Evolutionary conservation across 2,888 invertebrate genomes (phyloP).

Genomic region (Netelia inedita): DNA sequence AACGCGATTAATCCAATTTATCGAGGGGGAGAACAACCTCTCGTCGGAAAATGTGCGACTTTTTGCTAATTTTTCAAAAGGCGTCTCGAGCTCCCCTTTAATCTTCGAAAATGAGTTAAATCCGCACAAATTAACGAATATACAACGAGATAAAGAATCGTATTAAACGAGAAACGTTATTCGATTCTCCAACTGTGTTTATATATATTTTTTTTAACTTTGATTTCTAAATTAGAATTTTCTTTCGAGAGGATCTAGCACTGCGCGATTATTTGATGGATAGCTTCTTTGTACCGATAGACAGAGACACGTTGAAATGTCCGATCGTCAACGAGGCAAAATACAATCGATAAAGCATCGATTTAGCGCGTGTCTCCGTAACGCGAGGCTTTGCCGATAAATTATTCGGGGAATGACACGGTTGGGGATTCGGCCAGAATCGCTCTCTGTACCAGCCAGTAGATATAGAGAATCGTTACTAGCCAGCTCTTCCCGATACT

Average conservation of each 20-base stretch:
- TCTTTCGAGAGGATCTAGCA: no score
- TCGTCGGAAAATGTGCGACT: neutral
- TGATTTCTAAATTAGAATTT: neutral
- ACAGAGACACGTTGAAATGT: neutral
- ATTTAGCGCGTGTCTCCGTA: conserved; percentile 30
- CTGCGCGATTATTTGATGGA: neutral
- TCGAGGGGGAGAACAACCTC: neutral
- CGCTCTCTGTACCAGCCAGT: conserved; percentile 24
- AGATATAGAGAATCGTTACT: conserved; percentile 31
- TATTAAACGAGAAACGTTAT: no score
- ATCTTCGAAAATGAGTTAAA: conserved; percentile 1
- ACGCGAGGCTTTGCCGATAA: conserved; percentile 45
- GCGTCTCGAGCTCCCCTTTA: conserved; percentile 2
- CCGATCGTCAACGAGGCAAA: neutral
- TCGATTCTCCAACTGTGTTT: no score
- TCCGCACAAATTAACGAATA: neutral
- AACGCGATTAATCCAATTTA: conserved; percentile 51
- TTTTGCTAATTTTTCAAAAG: conserved; percentile 16
- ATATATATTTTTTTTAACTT: no score
- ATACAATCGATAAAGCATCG: conserved; percentile 49
- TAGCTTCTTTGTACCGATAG: neutral
- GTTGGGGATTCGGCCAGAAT: conserved; percentile 21
- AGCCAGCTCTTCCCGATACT: conserved; percentile 45
- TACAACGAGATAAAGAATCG: no score
- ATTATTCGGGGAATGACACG: conserved; percentile 48